Evolutionary conservation across 2,113 vertebrate species (phyloP), one percentile per base, ranked within the genome.

Genomic region (Otis tarda): DNA sequence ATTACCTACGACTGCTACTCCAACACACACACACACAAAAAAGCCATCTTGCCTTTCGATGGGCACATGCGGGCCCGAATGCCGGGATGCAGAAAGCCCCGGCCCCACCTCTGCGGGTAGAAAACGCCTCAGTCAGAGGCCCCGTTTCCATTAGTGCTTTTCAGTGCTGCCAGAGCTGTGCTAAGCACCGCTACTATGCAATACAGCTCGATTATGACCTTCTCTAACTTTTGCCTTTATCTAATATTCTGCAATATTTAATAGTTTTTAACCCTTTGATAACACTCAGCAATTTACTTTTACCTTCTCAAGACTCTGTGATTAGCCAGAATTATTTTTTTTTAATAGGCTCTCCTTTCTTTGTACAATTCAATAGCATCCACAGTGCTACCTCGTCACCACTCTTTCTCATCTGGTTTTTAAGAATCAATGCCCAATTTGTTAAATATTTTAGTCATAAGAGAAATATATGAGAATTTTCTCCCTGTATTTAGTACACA

Each of bases 101-200:
- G 1, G 0, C 35, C 53, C 12, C 5, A 2, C 2, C 19, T 9
- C 50, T 12, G 1, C 2, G 43, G 6, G 23, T 16, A 14, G 33
- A 10, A 10, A 6, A 8, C 7, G 45, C 33, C 18, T 12, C 16
- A 22, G 47, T 20, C 53, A 35, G 47, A 19, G n/a, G 21, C 9
- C 64, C 14, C 7, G 3, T 14, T 24, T 10, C 28, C 25, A 4
- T 3, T 1, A 7, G 20, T 2, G 19, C 64, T 24, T 16, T 12
- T 4, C n/a, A 1, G 16, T 8, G 53, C n/a, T 21, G 49, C 31
- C 39, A 5, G 28, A 14, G 30, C 24, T 7, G 21, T 11, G 18
- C 17, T 13, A 12, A 35, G 49, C 35, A 6, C 41, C 12, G 16
- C 50, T 60, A 65, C 65, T 25, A 3, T 2, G 5, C 45, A 9